Conservation (phyloP, 2,888 invertebrate species). For the Acleris cristana region DNA sequence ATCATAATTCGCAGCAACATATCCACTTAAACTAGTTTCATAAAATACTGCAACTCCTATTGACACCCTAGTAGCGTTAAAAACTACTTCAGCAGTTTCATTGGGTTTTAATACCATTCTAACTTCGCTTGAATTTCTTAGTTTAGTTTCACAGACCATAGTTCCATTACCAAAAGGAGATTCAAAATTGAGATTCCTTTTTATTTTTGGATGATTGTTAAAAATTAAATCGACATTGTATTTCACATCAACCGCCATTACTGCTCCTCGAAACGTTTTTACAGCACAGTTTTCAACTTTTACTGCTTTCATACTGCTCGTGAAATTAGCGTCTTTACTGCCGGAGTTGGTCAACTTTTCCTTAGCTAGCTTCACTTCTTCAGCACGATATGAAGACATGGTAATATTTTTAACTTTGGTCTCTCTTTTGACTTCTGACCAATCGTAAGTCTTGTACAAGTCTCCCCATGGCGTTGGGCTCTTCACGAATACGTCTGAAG, state of each 20-base stretch:
- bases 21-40: conserved; percentile 40
- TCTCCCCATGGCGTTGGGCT: conserved; percentile 26
- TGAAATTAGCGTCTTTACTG: neutral
- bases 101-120: conserved; percentile 2
- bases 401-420: neutral
- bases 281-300: neutral
- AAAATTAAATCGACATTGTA: conserved; percentile 1
- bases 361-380: conserved; percentile 4
- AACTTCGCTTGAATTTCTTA: neutral
- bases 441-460: conserved; percentile 15
- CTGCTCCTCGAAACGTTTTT: neutral
- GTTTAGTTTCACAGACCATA: neutral
- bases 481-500: conserved; percentile 6
- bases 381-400: neutral
- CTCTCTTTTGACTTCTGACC: conserved; percentile 12
- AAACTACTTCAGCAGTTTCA: neutral
- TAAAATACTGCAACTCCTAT: conserved; percentile 41
- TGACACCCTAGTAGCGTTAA: conserved; percentile 10
- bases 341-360: neutral
- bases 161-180: neutral
- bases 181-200: neutral
- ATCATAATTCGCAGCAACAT: conserved; percentile 42
- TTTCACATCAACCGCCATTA: neutral
- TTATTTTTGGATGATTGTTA: neutral
- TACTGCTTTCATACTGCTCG: neutral